Conservation (phyloP, 2,113 vertebrate genomes). For the Abramis brama region DNA sequence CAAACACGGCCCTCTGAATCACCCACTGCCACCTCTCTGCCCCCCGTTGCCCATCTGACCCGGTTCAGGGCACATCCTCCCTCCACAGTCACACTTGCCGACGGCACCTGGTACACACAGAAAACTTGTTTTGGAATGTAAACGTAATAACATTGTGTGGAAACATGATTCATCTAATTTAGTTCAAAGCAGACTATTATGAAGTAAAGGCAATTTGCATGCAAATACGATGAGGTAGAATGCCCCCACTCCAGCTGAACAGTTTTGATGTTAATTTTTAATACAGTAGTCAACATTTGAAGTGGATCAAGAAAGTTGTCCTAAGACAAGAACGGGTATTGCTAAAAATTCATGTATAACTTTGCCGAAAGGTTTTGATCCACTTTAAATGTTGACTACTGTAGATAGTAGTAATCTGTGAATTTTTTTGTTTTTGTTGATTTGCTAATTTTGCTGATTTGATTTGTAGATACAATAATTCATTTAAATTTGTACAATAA, state of each 20-base stretch:
- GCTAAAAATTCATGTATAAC: too few relatives aligned
- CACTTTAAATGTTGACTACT: too few relatives aligned
- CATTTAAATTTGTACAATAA: background rate
- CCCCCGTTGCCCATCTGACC: constrained; percentile 85
- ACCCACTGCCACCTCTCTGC: constrained; percentile 86
- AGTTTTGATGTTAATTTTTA: background rate
- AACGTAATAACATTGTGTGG: background rate
- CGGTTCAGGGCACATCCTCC: constrained; percentile 86
- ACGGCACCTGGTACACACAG: constrained; percentile 80
- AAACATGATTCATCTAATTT: background rate
- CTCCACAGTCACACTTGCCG: constrained; percentile 85
- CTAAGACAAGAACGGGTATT: too few relatives aligned
- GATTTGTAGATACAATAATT: background rate
- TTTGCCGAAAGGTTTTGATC: too few relatives aligned
- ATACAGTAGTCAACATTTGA: too few relatives aligned
- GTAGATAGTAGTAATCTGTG: background rate
- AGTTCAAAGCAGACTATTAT: background rate
- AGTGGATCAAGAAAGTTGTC: too few relatives aligned
- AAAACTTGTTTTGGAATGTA: background rate
- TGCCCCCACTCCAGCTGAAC: background rate
- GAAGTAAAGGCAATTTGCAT: background rate
- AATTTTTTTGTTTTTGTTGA: background rate
- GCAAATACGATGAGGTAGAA: background rate
- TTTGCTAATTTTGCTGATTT: background rate
- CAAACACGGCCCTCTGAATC: constrained; percentile 88